Evolutionary conservation across 2,113 vertebrate genomes (phyloP).

Genomic region (Brachyistius frenatus): DNA sequence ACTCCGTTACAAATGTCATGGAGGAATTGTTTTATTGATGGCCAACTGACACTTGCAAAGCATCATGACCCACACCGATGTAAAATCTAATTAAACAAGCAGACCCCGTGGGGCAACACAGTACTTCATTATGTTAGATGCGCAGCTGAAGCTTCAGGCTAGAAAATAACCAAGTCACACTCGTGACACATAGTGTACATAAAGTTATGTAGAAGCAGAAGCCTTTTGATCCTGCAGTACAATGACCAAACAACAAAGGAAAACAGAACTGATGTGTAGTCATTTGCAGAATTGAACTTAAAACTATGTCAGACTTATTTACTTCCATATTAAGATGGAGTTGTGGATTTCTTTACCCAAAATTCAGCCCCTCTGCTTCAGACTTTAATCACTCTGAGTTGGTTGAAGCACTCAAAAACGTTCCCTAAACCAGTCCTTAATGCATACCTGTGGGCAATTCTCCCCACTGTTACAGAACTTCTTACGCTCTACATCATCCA

Average conservation of each 20-base stretch:
- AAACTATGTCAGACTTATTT: no score
- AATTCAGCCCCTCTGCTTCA: background rate
- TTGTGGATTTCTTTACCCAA: background rate
- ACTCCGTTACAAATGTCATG: constrained; percentile 43
- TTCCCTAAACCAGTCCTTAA: constrained; percentile 11
- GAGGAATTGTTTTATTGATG: constrained; percentile 66
- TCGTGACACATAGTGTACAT: background rate
- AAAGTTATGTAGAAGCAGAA: background rate
- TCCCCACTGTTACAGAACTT: constrained; percentile 31
- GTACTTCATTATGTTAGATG: constrained; percentile 1
- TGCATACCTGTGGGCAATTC: constrained; percentile 52
- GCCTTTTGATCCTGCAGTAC: background rate
- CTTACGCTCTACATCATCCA: constrained; percentile 50
- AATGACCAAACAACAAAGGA: background rate
- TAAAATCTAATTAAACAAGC: constrained; percentile 58
- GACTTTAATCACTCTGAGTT: background rate
- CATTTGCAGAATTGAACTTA: background rate
- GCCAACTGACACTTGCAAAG: constrained; percentile 36
- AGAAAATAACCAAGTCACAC: constrained; percentile 2
- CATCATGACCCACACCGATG: constrained; percentile 38
- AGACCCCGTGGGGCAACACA: constrained; percentile 4
- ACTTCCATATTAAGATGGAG: background rate
- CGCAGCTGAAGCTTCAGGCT: background rate
- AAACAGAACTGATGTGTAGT: background rate
- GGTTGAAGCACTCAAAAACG: background rate